A percentile compares a stretch with the other conserved stretches of the same genome.
phyloP scores from a whole-genome alignment of 2,888 invertebrate species.

The Tinea semifulvella region DNA sequence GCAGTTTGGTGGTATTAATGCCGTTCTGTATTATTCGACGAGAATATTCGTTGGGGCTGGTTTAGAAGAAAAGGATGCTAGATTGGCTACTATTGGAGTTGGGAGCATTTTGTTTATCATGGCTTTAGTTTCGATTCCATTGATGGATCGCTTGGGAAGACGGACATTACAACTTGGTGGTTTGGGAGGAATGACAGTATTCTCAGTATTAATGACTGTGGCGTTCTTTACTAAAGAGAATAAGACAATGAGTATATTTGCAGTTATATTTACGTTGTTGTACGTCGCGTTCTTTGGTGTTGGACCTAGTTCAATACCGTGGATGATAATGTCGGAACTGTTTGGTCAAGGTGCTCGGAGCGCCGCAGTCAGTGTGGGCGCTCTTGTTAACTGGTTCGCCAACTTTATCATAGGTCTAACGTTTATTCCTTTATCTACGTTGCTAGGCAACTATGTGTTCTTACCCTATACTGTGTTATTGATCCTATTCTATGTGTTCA shows the following conservation, averaged over 20 bases:
- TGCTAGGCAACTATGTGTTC: constrained; percentile 51
- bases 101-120: constrained; percentile 76
- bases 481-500: constrained; percentile 52
- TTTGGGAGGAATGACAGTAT: constrained; percentile 76
- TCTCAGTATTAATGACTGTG: constrained; percentile 74
- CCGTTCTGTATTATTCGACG: constrained; percentile 77
- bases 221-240: constrained; percentile 52
- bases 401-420: constrained; percentile 60
- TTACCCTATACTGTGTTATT: constrained; percentile 53
- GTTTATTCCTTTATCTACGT: constrained; percentile 45
- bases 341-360: constrained; percentile 59
- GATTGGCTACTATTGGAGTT: constrained; percentile 75
- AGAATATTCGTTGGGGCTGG: constrained; percentile 72
- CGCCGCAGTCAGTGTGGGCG: constrained; percentile 59
- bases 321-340: constrained; percentile 62
- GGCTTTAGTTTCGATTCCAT: constrained; percentile 79
- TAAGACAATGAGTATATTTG: constrained; percentile 52
- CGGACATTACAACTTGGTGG: constrained; percentile 75
- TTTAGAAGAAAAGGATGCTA: constrained; percentile 63
- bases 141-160: constrained; percentile 77
- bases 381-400: constrained; percentile 60
- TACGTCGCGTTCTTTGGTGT: constrained; percentile 62
- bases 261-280: constrained; percentile 54
- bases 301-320: constrained; percentile 61
- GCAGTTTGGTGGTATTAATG: constrained; percentile 59